phyloP scores from a whole-genome alignment of 2,797 vertebrate genomes.

The Galagoides demidoff region DNA sequence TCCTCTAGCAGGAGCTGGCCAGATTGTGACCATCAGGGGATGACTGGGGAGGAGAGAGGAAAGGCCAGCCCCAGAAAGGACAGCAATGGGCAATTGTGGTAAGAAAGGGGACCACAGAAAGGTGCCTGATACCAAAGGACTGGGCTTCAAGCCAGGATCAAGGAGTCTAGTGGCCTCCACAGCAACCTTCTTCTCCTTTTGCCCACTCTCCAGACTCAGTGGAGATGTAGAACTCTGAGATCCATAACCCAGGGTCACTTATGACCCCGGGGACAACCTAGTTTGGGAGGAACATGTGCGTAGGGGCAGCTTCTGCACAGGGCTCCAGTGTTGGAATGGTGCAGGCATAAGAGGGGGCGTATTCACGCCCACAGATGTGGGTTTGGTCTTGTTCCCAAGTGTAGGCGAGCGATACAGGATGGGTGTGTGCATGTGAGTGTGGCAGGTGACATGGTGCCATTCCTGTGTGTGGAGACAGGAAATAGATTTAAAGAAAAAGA shows the following conservation, averaged over 20 bases:
- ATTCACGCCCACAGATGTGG: not conserved
- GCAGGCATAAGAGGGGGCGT: not conserved
- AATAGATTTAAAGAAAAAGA: conserved; percentile 17
- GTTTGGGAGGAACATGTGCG: not conserved
- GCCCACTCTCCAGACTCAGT: not conserved
- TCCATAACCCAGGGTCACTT: not conserved
- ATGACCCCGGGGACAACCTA: not conserved
- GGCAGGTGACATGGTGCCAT: not conserved
- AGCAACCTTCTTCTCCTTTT: not conserved
- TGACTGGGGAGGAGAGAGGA: not conserved
- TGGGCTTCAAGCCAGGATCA: not conserved
- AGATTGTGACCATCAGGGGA: not conserved
- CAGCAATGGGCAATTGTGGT: not conserved
- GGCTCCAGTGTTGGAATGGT: not conserved
- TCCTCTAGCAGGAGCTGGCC: not conserved
- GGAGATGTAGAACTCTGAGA: not conserved
- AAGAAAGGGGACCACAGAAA: not conserved
- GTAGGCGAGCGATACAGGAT: not conserved
- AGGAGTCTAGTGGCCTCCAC: not conserved
- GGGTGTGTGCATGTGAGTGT: not conserved
- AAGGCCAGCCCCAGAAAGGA: not conserved
- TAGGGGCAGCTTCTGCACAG: not conserved
- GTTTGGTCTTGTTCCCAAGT: not conserved
- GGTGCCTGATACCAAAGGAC: not conserved
- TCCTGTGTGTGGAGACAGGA: not conserved